Base-by-base conservation (phyloP, 2,888 invertebrate species). In the Caenorhabditis panamensis region DNA sequence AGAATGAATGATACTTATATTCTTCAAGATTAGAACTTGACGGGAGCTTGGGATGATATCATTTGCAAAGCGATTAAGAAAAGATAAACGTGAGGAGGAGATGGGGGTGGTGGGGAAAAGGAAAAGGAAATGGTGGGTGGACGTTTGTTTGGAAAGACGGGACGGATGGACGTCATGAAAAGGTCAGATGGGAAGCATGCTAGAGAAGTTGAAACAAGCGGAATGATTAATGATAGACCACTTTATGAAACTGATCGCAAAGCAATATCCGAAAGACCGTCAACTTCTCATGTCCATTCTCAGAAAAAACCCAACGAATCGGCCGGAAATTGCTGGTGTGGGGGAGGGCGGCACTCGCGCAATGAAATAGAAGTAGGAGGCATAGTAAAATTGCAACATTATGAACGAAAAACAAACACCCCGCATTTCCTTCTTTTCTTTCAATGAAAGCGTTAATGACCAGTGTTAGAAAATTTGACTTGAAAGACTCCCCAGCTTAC, bases 401-500 rank as follows among this genome's bases (percentile, higher is more conserved):
- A 75, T 75, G 75, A 75, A 75, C 61, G 66, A 61, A 75, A 75
- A 75, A 75, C 75, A 75, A 75, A 75, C 75, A 75, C 61, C 49
- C 66, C 61, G 20, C 37, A 47, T 4, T 1, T 28, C 13, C 18
- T 56, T 51, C 47, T 26, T 22, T 47, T 63, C 36, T 56, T 69
- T 20, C 22, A 36, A 47, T 67, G 44, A 36, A 37, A 58, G 36
- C 13, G 61, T 53, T 61, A 61, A 61, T 54, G 71, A 54, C 51
- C n/a, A n/a, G n/a, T n/a, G n/a, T 61, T 24, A 16, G 24, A 49
- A 47, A 47, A 75, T 67, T 67, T 44, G 66, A 63, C 67, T 20
- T n/a, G n/a, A n/a, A n/a, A n/a, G n/a, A n/a, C n/a, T n/a, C n/a
- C n/a, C n/a, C n/a, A 72, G 24, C 53, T 79, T 49, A 59, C 53